Base-by-base conservation (phyloP, 2,888 invertebrate species). In the Synergus gifuensis region DNA sequence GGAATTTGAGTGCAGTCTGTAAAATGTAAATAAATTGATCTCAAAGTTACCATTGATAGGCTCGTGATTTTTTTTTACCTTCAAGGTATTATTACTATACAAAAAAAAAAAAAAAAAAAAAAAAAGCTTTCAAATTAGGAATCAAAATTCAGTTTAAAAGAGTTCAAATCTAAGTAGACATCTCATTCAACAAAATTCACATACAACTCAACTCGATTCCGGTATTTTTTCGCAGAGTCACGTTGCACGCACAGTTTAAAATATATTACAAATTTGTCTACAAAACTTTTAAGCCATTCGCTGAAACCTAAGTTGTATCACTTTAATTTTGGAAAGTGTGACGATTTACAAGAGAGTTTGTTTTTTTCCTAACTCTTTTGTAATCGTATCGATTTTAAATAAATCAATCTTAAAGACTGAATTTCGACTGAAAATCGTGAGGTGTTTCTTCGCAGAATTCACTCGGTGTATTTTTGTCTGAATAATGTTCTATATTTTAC, bases 291-390 rank as follows among this genome's bases (percentile, higher is more conserved):
- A 62, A 62, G 62, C 62, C 62, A 7, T 62, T 62, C 7, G 22
- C 22, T 28, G 62, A 62, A 28, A 62, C 14, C 28, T 62, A 62
- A 62, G 12, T 14, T 46, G 7, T 4, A 46, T 46, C 12, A 46
- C 14, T 46, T 62, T 62, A 28, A 62, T 62, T 62, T 62, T 28
- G 18, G 18, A n/a, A 62, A 62, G 14, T 28, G 62, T 5, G 22
- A 62, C 28, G 62, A 28, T 62, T 12, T 7, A 62, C 28, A 62
- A 62, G 14, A 62, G 62, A 22, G 12, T 4, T 22, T 28, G 5
- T 58, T 12, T 36, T n/a, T 78, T 79, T 66, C 63, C 66, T 62
- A 16, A 49, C 62, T 77, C 64, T 76, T 76, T 67, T n/a, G 63
- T 69, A 69, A 62, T 58, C 58, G 44, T 28, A 36, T n/a, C n/a